These are phyloP conservation scores for Drosophila tripunctata DNA, from an alignment of 2,888 invertebrate genomes.

Conservation along the genomic window DNA sequence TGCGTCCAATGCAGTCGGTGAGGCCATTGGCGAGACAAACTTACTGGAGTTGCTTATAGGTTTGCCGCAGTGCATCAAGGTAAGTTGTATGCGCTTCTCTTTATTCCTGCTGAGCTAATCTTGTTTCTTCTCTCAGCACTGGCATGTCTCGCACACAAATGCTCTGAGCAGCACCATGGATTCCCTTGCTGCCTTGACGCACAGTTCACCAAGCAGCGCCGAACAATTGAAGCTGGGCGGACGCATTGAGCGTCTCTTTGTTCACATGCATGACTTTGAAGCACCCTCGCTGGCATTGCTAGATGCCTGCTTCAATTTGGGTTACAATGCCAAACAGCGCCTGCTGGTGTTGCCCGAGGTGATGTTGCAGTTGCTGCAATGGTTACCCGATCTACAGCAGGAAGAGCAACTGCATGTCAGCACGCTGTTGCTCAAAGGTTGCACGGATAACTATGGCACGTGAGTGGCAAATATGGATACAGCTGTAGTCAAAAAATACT, in stretches of 20 bases:
- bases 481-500: neutral
- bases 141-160: slow-evolving; percentile 79
- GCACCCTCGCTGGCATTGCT: slow-evolving; percentile 84
- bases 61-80: slow-evolving; percentile 82
- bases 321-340: slow-evolving; percentile 81
- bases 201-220: slow-evolving; percentile 68
- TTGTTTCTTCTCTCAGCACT: slow-evolving; percentile 54
- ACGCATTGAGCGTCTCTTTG: slow-evolving; percentile 80
- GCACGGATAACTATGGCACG: slow-evolving; percentile 85
- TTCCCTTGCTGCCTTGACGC: slow-evolving; percentile 75
- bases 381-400: slow-evolving; percentile 85
- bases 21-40: slow-evolving; percentile 83
- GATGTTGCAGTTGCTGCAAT: slow-evolving; percentile 85
- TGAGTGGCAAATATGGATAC: slow-evolving; percentile 46
- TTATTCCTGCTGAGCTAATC: no score
- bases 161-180: slow-evolving; percentile 79
- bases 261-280: slow-evolving; percentile 83
- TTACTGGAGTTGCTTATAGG: slow-evolving; percentile 83
- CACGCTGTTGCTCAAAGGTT: slow-evolving; percentile 83
- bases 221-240: slow-evolving; percentile 71
- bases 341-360: slow-evolving; percentile 84
- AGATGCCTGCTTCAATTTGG: slow-evolving; percentile 85
- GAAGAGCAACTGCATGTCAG: slow-evolving; percentile 84
- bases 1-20: slow-evolving; percentile 73
- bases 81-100: no score